A percentile compares a stretch with the other conserved stretches of the same genome.
These are phyloP conservation scores for Circaetus cinerascens DNA, from an alignment of 2,113 vertebrate species.

Conservation along the genomic window DNA sequence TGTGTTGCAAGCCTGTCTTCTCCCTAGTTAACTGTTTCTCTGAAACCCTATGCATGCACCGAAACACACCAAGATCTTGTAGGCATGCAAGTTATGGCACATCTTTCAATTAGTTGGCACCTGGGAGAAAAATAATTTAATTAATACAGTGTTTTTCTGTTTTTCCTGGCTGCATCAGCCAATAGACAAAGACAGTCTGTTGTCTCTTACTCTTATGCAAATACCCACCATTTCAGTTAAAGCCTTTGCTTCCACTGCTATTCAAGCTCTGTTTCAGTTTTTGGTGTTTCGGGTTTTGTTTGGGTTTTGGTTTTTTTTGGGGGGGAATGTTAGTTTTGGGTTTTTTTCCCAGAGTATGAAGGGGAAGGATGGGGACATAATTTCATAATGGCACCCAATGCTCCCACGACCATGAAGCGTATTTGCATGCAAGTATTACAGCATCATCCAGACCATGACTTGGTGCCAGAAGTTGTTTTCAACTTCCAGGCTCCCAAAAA, in stretches of 20 bases:
- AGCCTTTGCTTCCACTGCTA: not conserved
- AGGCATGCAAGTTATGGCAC: not conserved
- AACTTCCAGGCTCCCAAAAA: not conserved
- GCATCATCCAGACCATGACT: not conserved
- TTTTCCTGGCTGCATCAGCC: not conserved
- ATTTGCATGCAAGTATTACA: not conserved
- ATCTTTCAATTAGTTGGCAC: not conserved
- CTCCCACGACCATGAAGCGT: not conserved
- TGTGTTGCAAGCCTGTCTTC: not conserved
- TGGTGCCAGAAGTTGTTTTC: not conserved
- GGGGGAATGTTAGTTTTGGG: too few relatives aligned
- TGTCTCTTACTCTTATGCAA: not conserved
- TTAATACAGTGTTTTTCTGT: not conserved
- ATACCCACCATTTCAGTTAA: not conserved
- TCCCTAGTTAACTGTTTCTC: constrained; percentile 5
- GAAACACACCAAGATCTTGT: fast-evolving
- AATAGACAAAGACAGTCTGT: not conserved
- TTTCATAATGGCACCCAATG: not conserved
- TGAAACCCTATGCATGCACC: not conserved
- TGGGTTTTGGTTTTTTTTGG: not conserved
- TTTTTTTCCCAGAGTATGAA: not conserved
- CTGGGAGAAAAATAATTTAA: not conserved
- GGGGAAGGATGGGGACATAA: not conserved
- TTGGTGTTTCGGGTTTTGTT: too few relatives aligned
- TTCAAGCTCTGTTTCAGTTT: not conserved